Evolutionary conservation across 1,140 invertebrate genomes (phyloP).

Genomic region (Zophobas atratus): DNA sequence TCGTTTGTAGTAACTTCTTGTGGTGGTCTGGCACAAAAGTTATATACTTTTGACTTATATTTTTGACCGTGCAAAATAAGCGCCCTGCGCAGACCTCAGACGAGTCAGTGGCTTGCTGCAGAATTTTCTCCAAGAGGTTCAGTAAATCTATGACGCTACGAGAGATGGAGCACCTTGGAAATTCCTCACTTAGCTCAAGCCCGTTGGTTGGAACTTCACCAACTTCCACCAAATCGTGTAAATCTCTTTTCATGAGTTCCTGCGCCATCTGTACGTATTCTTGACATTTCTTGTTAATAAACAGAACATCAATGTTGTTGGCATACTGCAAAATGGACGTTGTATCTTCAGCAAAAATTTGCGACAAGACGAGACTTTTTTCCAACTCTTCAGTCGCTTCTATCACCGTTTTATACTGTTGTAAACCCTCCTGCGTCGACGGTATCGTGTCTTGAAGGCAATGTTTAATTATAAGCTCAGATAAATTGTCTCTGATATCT

Average conservation of each 20-base stretch:
- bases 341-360: constrained; percentile 71
- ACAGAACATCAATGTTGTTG: constrained; percentile 83
- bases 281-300: constrained; percentile 84
- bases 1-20: constrained; percentile 82
- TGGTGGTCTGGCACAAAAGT: constrained; percentile 85
- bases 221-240: constrained; percentile 82
- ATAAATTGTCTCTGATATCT: constrained; percentile 75
- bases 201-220: constrained; percentile 64
- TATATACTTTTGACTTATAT: constrained; percentile 86
- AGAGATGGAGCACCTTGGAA: constrained; percentile 76
- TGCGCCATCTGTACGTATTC: constrained; percentile 80
- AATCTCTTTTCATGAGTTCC: constrained; percentile 84
- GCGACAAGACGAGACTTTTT: constrained; percentile 73
- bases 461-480: constrained; percentile 79
- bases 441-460: constrained; percentile 85
- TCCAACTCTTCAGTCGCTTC: constrained; percentile 79
- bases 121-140: constrained; percentile 78
- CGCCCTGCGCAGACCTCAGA: constrained; percentile 74
- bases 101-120: constrained; percentile 79
- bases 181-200: constrained; percentile 47
- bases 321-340: constrained; percentile 74
- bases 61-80: constrained; percentile 80
- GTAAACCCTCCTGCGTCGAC: constrained; percentile 78
- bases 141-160: constrained; percentile 75
- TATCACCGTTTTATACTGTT: constrained; percentile 77